phyloP scores from a whole-genome alignment of 2,113 vertebrate species.

The Xenopus tropicalis region UCB_Xtro_10.0 CM004450.2:42717001-42717500 shows the following conservation, averaged over 20 bases:
- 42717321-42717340: slow-evolving; percentile 15
- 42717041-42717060: no score
- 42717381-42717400: slow-evolving; percentile 18
- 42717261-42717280: slow-evolving; percentile 20
- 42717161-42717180: neutral
- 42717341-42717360: slow-evolving; percentile 12
- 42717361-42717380: slow-evolving; percentile 9
- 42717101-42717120: no score
- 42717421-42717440: slow-evolving; percentile 32
- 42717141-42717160: neutral
- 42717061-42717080: no score
- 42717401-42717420: slow-evolving; percentile 20
- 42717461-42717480: slow-evolving; percentile 18
- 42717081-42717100: no score
- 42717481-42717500: slow-evolving; percentile 10
- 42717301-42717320: neutral
- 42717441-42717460: slow-evolving; percentile 2
- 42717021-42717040: no score
- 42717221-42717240: slow-evolving; percentile 30
- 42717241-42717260: neutral
- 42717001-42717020: no score
- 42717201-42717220: slow-evolving; percentile 1
- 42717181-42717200: slow-evolving; percentile 9
- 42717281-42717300: neutral
- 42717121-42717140: neutral